Conservation (phyloP, 2,797 vertebrate species). For the Danio kyathit region DNA sequence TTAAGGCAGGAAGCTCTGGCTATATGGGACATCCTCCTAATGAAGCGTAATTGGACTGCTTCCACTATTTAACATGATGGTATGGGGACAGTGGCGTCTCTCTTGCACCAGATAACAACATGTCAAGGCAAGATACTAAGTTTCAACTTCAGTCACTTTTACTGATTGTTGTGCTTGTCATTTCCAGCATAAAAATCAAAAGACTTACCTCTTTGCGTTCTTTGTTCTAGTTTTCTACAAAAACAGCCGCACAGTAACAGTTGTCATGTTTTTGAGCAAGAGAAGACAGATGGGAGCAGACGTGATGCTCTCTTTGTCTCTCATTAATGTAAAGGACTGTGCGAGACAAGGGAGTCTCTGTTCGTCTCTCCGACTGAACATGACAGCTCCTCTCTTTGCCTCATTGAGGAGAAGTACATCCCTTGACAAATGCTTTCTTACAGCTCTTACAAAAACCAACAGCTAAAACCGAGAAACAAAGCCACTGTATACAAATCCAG, state of each 20-base stretch:
- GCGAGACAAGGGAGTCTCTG: slow-evolving; percentile 22
- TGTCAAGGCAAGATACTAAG: slow-evolving; percentile 30
- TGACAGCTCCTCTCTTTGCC: slow-evolving; percentile 40
- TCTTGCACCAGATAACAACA: slow-evolving; percentile 51
- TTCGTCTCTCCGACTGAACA: slow-evolving; percentile 48
- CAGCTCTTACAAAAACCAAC: slow-evolving; percentile 7
- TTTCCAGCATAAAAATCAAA: slow-evolving; percentile 39
- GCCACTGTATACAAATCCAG: neutral
- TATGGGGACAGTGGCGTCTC: neutral
- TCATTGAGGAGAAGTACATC: slow-evolving; percentile 17
- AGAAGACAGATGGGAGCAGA: slow-evolving; percentile 34
- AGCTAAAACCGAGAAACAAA: slow-evolving; percentile 25
- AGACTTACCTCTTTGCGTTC: slow-evolving; percentile 43
- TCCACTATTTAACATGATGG: slow-evolving; percentile 55
- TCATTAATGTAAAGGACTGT: slow-evolving; percentile 55
- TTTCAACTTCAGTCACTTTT: slow-evolving; percentile 15
- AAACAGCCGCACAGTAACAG: slow-evolving; percentile 31
- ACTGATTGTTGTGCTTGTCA: slow-evolving; percentile 45
- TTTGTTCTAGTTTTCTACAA: slow-evolving; percentile 48
- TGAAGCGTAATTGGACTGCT: slow-evolving; percentile 57
- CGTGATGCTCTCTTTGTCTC: slow-evolving; percentile 41
- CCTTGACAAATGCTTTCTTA: slow-evolving; percentile 20
- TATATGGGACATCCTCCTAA: slow-evolving; percentile 57
- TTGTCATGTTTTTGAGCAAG: slow-evolving; percentile 51
- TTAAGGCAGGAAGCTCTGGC: slow-evolving; percentile 47